Base-by-base conservation (phyloP, 1,140 invertebrate species). In the Drosophila orosa region DNA sequence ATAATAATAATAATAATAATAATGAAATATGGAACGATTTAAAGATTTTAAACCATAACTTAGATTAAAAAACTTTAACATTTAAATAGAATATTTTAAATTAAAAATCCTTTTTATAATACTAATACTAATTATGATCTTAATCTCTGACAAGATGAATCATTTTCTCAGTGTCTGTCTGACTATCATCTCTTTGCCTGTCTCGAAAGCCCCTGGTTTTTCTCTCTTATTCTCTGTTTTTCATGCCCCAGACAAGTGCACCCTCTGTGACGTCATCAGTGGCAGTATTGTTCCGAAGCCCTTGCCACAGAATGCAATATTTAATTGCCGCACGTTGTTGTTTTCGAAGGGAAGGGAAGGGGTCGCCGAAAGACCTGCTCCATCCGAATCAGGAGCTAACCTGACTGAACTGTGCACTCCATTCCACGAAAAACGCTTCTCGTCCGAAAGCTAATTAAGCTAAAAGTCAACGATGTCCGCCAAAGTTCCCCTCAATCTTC, bases 361-460 rank as follows among this genome's bases (percentile, higher is more conserved):
- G 4, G 17, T 2, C 25, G 25, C 9, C 35, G 5, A 31, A 52
- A 65, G 35, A 60, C 37, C 56, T 57, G 55, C 69, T 44, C 44
- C 22, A 39, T 42, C 25, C 54, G 52, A 39, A 54, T 37, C 60
- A 57, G 40, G 37, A 80, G 44, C 65, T 58, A 55, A 76, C 74
- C 72, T 67, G 74, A 60, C 40, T 35, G 54, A 68, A 65, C 72
- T 66, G 33, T 37, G 52, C 58, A 56, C 73, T 74, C 48, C 55
- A 33, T 17, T 52, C 48, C 31, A 54, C 31, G 25, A 72, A 72
- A 72, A 80, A 62, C 62, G 55, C 45, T 61, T 47, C 62, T 76
- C 72, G 47, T 74, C 75, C 62, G 76, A 87, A 89, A 87, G 84
- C 83, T 89, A 87, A 87, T 87, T 87, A 89, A 87, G 83, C 83